Evolutionary conservation across 2,113 vertebrate genomes (phyloP), one percentile per base, ranked within the genome.

Genomic region (Oxyura jamaicensis): DNA sequence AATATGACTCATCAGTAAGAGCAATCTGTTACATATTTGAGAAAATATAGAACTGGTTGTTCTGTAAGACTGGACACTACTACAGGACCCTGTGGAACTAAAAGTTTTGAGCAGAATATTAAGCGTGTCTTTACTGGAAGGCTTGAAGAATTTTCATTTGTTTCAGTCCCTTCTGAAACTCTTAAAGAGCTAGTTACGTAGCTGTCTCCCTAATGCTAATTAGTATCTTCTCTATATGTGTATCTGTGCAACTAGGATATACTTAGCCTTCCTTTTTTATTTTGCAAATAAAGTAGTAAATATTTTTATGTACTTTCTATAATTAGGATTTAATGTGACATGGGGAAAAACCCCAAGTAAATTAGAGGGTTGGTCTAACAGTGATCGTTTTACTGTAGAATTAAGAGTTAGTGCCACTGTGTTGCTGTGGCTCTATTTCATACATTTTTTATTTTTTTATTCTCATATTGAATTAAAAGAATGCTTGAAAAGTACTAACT

Each of bases 1-100:
- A 96, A 83, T 77, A 68, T 93, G 91, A 96, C 86, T 92, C 93
- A 67, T 53, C 89, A 96, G 83, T 75, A 66, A 56, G 31, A 74
- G 62, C 74, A 63, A 35, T 74, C 52, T 83, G 81, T 80, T 90
- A 84, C 59, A 29, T 68, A 6, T 39, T 56, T 88, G 75, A 85
- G 66, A 77, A 80, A 39, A 55, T 69, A 25, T 26, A 83, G 59
- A 83, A 88, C 52, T 90, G 59, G 10, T 71, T 94, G 73, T 94
- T 92, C 90, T 82, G 33, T 71, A 87, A 78, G 58, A 48, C 22
- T 58, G 26, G 39, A 65, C 65, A 42, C 35, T 59, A 10, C 56
- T 89, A 29, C 65, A 94, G 67, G 67, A 69, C 59, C 31, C 59
- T 91, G 29, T 52, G 31, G 26, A 90, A 93, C 33, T 36, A 50